Evolutionary conservation across 1,140 invertebrate species (phyloP).

Genomic region (Paraescarpia echinospica): DNA sequence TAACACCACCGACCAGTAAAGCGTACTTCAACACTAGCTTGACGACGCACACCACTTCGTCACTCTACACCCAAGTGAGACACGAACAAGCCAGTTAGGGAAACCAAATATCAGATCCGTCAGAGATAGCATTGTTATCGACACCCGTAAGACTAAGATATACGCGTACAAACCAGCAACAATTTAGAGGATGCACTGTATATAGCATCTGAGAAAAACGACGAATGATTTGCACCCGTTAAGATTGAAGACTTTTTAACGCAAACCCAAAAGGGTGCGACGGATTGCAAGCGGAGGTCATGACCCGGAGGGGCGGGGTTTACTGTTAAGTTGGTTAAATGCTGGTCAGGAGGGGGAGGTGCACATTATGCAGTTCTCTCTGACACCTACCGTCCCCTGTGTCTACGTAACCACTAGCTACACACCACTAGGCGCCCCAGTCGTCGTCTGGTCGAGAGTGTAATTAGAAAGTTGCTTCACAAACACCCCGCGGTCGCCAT

Average conservation of each 20-base stretch:
- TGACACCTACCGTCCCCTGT: background rate
- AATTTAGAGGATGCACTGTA: too few species aligned
- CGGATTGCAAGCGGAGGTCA: background rate
- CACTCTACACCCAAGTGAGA: too few species aligned
- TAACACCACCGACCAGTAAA: too few species aligned
- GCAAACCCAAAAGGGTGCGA: background rate
- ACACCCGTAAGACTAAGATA: too few species aligned
- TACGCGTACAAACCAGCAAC: too few species aligned
- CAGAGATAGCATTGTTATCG: too few species aligned
- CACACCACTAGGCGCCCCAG: background rate
- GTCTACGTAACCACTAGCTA: background rate
- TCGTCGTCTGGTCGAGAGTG: background rate
- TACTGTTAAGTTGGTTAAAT: background rate
- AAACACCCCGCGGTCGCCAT: background rate
- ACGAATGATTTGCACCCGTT: too few species aligned
- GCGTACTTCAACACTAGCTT: too few species aligned
- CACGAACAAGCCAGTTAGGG: too few species aligned
- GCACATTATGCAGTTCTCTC: background rate
- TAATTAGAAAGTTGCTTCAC: background rate
- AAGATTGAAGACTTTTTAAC: background rate
- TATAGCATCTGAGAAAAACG: too few species aligned
- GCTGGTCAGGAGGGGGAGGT: background rate
- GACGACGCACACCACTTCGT: too few species aligned
- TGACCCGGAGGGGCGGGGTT: background rate
- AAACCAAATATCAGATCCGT: too few species aligned